These are phyloP conservation scores for Channa argus DNA, from an alignment of 2,113 vertebrate genomes.

Conservation along the genomic window DNA sequence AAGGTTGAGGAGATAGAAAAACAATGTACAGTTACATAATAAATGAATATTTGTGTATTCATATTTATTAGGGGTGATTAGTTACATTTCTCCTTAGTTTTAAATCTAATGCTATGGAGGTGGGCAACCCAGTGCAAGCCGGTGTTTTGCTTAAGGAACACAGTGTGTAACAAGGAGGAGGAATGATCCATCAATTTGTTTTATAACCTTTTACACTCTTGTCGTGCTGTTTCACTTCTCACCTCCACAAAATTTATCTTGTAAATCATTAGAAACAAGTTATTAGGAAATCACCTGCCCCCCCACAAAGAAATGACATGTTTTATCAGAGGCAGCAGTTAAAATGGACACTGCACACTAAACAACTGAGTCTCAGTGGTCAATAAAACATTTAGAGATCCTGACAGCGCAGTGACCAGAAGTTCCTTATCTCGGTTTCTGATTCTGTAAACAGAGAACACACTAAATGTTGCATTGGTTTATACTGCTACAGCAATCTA, in stretches of 20 bases:
- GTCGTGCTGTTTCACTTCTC: no score
- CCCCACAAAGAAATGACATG: slow-evolving; percentile 1
- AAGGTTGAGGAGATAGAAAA: slow-evolving; percentile 12
- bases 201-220: no score
- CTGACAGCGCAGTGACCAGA: slow-evolving; percentile 42
- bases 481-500: slow-evolving; percentile 44
- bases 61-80: no score
- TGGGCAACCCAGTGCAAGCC: neutral
- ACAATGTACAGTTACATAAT: neutral
- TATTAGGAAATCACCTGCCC: neutral
- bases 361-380: slow-evolving; percentile 65
- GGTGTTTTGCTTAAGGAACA: neutral
- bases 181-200: neutral
- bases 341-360: slow-evolving; percentile 38
- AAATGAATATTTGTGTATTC: no score
- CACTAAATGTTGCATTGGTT: slow-evolving; percentile 71
- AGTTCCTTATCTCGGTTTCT: slow-evolving; percentile 62
- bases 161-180: neutral
- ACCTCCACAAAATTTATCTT: neutral
- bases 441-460: slow-evolving; percentile 36
- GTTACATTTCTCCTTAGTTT: neutral
- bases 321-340: slow-evolving; percentile 26
- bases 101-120: neutral
- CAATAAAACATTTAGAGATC: slow-evolving; percentile 72
- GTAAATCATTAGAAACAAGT: neutral